Evolutionary conservation across 2,113 vertebrate genomes (phyloP).

Genomic region (Petrocephalus microphthalmus): DNA sequence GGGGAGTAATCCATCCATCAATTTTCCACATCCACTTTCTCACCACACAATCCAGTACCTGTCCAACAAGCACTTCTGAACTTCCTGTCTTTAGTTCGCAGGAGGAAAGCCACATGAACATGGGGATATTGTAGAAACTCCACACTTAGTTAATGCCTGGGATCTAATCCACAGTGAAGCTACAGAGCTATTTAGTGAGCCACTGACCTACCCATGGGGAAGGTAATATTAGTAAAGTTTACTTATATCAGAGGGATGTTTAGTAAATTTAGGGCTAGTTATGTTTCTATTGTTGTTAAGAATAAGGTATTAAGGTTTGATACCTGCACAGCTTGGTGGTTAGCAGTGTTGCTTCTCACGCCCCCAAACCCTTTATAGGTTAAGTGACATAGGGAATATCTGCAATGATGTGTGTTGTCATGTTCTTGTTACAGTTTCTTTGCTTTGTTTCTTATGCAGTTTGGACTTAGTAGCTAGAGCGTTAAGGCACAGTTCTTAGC

Average conservation of each 20-base stretch:
- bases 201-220: not conserved
- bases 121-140: not conserved
- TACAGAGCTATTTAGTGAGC: not conserved
- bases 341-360: no score
- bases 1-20: not conserved
- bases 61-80: not conserved
- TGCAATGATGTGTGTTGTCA: not conserved
- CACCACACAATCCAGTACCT: not conserved
- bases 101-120: not conserved
- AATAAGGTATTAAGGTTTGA: not conserved
- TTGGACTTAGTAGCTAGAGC: not conserved
- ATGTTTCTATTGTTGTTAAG: not conserved
- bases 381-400: no score
- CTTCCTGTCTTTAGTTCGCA: not conserved
- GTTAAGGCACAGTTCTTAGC: not conserved
- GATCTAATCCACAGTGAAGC: not conserved
- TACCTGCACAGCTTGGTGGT: not conserved
- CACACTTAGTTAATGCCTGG: not conserved
- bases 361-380: no score
- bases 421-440: not conserved
- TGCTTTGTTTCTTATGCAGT: not conserved
- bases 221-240: not conserved
- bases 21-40: not conserved
- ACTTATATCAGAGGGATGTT: not conserved
- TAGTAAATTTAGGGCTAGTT: not conserved